Percentiles rank a stretch among this genome's conserved stretches.
Conservation (phyloP, 2,888 invertebrate species). For the Prostheceraeus crozeri region DNA sequence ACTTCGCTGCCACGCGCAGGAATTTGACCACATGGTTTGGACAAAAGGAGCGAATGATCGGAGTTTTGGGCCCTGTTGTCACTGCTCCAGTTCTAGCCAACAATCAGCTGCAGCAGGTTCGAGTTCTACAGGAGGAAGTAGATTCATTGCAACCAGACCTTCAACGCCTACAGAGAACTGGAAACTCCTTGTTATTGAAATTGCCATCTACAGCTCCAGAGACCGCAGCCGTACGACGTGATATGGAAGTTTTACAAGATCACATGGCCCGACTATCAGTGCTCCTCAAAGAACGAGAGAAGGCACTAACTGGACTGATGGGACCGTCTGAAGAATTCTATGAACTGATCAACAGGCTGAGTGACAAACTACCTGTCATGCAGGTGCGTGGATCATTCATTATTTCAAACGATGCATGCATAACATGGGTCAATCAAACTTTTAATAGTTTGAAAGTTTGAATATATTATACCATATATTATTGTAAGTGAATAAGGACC, state of each 20-base stretch:
- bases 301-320: conserved; percentile 77
- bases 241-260: conserved; percentile 64
- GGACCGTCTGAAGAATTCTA: conserved; percentile 87
- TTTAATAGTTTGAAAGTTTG: no score
- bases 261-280: conserved; percentile 72
- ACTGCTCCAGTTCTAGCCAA: conserved; percentile 89
- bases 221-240: conserved; percentile 46
- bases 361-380: conserved; percentile 65
- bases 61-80: conserved; percentile 86
- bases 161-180: conserved; percentile 17
- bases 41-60: conserved; percentile 88
- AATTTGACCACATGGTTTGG: conserved; percentile 74
- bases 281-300: conserved; percentile 77
- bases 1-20: conserved; percentile 80
- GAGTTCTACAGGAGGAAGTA: conserved; percentile 68
- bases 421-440: no score
- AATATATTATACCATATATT: no score
- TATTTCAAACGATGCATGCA: no score
- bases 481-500: no score
- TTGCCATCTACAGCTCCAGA: conserved; percentile 17
- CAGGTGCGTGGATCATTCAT: no score
- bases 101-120: conserved; percentile 78
- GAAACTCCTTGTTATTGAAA: conserved; percentile 9
- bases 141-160: conserved; percentile 69
- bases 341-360: conserved; percentile 71